Evolutionary conservation across 2,797 vertebrate genomes (phyloP).

Genomic region (Protonibea diacanthus): DNA sequence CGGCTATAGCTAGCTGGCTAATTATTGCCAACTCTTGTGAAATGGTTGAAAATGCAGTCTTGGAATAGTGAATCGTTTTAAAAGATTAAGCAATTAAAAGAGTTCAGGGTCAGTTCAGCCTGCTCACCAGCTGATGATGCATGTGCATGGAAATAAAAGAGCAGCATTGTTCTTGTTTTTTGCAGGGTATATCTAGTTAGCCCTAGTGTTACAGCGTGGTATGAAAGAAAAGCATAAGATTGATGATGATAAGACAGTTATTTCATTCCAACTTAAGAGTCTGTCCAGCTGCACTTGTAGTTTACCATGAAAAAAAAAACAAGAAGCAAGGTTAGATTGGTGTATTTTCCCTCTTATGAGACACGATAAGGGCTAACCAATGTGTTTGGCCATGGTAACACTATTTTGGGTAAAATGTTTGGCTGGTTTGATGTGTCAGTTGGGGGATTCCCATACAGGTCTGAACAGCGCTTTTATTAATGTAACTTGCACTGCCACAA

Average conservation of each 20-base stretch:
- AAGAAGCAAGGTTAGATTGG: not conserved
- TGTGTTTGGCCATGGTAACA: not conserved
- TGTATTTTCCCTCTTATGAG: not conserved
- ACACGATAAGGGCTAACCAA: not conserved
- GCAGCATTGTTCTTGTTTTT: not conserved
- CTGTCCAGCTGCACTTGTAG: not conserved
- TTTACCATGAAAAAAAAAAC: not conserved
- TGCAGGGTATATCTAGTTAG: not conserved
- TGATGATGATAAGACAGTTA: not conserved
- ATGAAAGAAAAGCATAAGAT: not conserved
- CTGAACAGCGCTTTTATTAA: not conserved
- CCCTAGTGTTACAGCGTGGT: not conserved
- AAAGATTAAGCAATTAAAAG: not conserved
- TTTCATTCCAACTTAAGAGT: not conserved
- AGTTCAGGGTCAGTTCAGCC: no score
- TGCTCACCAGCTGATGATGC: not conserved
- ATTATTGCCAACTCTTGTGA: not conserved
- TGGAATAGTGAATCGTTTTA: not conserved
- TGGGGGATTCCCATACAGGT: not conserved
- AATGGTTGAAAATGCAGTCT: not conserved
- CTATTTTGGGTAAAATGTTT: not conserved
- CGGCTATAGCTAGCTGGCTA: not conserved
- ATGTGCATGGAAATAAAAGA: not conserved
- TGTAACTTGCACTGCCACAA: not conserved
- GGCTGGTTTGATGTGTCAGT: not conserved